Conservation (phyloP, 2,113 vertebrate species). For the Gulo gulo region DNA sequence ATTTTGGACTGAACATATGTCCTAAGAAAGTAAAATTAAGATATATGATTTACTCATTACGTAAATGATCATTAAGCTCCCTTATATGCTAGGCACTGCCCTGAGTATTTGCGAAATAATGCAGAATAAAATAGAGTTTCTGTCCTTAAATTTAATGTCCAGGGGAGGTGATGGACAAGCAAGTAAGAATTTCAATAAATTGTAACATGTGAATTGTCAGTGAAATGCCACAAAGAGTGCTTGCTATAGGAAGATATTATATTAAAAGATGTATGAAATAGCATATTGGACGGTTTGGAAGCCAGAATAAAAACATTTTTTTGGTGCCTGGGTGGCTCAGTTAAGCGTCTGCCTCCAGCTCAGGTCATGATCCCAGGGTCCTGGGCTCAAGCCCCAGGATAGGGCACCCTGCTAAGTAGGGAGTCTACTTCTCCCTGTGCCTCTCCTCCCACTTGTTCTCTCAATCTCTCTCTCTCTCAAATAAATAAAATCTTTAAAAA, state of each 20-base stretch:
- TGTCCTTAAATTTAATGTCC: not conserved
- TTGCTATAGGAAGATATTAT: not conserved
- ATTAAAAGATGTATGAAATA: constrained; percentile 20
- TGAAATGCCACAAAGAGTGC: not conserved
- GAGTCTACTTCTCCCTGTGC: not conserved
- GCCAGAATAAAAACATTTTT: not conserved
- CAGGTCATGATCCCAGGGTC: not conserved
- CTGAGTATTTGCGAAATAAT: not conserved
- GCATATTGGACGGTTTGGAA: not conserved
- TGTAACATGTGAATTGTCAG: not conserved
- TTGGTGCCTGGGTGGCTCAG: not conserved
- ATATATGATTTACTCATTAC: constrained; percentile 8
- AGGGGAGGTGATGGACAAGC: not conserved
- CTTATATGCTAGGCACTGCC: not conserved
- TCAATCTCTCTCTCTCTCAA: not conserved
- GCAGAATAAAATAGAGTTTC: not conserved
- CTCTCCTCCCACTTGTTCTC: not conserved
- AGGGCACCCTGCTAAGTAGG: too few relatives aligned
- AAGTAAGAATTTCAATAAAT: not conserved
- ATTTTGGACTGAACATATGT: not conserved
- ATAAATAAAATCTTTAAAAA: too few relatives aligned
- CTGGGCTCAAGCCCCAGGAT: not conserved
- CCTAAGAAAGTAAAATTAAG: not conserved
- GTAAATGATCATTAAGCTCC: not conserved
- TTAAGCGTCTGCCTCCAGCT: not conserved